Evolutionary conservation across 2,888 invertebrate species (phyloP).

Genomic region (Hypena proboscidalis): DNA sequence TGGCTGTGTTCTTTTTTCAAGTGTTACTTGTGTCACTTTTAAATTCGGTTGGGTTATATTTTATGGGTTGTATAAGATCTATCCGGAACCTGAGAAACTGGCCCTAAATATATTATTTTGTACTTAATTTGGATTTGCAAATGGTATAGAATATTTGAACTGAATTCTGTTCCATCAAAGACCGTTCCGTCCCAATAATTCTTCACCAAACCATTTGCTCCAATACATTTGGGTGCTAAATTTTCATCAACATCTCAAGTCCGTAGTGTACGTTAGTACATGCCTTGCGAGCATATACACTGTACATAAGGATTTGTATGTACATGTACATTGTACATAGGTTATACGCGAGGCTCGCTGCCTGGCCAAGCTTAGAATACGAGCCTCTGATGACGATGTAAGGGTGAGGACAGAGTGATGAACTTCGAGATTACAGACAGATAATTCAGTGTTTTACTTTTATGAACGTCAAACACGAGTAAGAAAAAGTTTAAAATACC

Average conservation of each 20-base stretch:
- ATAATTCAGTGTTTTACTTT: too few species aligned
- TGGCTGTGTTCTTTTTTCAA: too few species aligned
- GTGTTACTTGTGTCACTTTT: too few species aligned
- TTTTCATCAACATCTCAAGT: slow-evolving; percentile 29
- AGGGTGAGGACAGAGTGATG: slow-evolving; percentile 34
- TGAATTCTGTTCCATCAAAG: not conserved
- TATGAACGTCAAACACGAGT: too few species aligned
- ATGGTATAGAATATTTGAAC: too few species aligned
- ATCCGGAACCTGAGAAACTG: too few species aligned
- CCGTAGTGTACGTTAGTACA: slow-evolving; percentile 20
- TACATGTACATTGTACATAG: slow-evolving; percentile 44
- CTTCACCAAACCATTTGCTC: too few species aligned
- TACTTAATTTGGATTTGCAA: too few species aligned
- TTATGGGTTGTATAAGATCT: too few species aligned
- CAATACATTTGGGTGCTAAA: slow-evolving; percentile 16
- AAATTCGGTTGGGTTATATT: too few species aligned
- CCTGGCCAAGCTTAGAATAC: slow-evolving; percentile 71
- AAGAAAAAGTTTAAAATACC: too few species aligned
- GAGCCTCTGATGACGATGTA: slow-evolving; percentile 71
- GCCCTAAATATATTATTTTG: too few species aligned
- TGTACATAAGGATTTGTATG: slow-evolving; percentile 42
- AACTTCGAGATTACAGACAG: not conserved
- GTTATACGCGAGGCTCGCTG: slow-evolving; percentile 64
- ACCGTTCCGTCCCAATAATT: not conserved
- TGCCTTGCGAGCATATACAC: slow-evolving; percentile 16